A percentile compares a stretch with the other conserved stretches of the same genome.
Conservation (phyloP, 1,140 invertebrate genomes). For the Drosophila yakuba region DNA sequence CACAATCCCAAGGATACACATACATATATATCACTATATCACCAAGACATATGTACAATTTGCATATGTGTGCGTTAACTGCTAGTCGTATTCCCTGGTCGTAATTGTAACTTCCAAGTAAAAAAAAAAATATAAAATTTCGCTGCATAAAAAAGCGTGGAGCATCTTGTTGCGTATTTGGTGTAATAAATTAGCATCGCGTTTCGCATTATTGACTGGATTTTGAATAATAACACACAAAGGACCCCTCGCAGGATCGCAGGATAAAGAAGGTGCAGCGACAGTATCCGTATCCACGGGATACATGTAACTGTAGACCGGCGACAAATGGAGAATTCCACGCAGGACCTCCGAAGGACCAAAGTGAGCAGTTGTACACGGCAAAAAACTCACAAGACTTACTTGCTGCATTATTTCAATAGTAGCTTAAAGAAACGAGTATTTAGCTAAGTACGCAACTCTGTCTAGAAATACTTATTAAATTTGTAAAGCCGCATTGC, state of each 20-base stretch:
- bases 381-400: not conserved
- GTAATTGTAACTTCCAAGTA: slow-evolving; percentile 68
- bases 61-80: slow-evolving; percentile 27
- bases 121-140: slow-evolving; percentile 4
- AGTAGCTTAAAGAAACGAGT: too few relatives aligned
- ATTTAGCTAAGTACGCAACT: too few relatives aligned
- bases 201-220: slow-evolving; percentile 82
- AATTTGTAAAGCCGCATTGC: too few relatives aligned
- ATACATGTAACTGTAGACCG: slow-evolving; percentile 45
- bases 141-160: slow-evolving; percentile 1
- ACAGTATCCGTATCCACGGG: slow-evolving; percentile 4
- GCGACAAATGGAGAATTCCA: slow-evolving; percentile 50
- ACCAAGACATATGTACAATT: slow-evolving; percentile 5
- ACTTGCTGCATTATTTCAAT: too few relatives aligned
- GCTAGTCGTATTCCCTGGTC: slow-evolving; percentile 13
- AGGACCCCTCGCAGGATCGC: slow-evolving; percentile 41
- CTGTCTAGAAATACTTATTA: too few relatives aligned
- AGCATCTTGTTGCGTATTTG: slow-evolving; percentile 52
- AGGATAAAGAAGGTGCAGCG: slow-evolving; percentile 32
- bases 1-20: not conserved
- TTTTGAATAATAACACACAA: slow-evolving; percentile 84
- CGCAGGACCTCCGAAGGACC: slow-evolving; percentile 4
- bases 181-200: slow-evolving; percentile 79
- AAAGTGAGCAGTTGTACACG: slow-evolving; percentile 23
- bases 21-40: not conserved